phyloP scores from a whole-genome alignment of 2,888 invertebrate species.

The Periphyllus acericola region DNA sequence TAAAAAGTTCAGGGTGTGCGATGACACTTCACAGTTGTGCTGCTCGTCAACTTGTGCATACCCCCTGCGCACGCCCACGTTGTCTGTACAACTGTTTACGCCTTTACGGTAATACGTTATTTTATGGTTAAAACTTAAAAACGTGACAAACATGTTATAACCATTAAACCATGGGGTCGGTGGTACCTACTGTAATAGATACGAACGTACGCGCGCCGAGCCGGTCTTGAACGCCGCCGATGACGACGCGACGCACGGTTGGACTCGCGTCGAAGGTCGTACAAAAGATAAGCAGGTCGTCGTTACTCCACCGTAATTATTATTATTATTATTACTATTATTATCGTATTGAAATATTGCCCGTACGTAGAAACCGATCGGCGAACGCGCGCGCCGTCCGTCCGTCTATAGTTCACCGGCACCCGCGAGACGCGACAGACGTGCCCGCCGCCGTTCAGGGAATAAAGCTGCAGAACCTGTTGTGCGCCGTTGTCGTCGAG shows the following conservation, averaged over 20 bases:
- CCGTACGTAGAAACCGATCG: not conserved
- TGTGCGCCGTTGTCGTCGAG: not conserved
- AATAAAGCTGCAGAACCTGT: constrained; percentile 5
- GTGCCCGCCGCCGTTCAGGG: not conserved
- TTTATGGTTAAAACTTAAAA: too few species aligned
- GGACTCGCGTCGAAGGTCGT: constrained; percentile 1
- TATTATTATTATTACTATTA: not conserved
- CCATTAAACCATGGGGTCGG: too few species aligned
- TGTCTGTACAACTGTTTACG: too few species aligned
- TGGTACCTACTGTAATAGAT: too few species aligned
- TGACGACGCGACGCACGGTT: not conserved
- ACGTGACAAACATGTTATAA: too few species aligned
- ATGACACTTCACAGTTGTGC: too few species aligned
- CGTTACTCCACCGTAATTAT: not conserved
- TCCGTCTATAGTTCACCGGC: not conserved
- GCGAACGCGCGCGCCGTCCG: not conserved
- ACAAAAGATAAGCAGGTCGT: not conserved
- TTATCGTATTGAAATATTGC: too few species aligned
- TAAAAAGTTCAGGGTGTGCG: too few species aligned
- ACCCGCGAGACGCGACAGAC: not conserved
- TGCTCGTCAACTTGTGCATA: too few species aligned
- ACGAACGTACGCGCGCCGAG: not conserved
- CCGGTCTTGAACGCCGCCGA: not conserved
- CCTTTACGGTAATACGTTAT: too few species aligned
- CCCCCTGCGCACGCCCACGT: too few species aligned